Percentiles rank a stretch among this genome's conserved stretches.
Evolutionary conservation across 2,113 vertebrate genomes (phyloP).

Genomic region (Oncorhynchus tshawytscha): DNA sequence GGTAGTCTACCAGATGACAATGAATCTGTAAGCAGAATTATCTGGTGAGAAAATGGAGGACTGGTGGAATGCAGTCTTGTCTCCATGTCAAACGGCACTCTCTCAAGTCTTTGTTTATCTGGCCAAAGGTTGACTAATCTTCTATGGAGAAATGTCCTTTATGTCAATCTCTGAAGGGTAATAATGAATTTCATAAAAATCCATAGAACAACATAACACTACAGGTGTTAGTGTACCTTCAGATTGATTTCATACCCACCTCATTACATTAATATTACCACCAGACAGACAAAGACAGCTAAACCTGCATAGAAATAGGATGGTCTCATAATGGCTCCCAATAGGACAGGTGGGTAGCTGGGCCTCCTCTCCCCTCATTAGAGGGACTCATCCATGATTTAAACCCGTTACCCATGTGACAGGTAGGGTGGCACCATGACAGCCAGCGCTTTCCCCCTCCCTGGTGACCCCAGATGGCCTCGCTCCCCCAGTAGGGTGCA

Average conservation of each 20-base stretch:
- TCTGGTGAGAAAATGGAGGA: conserved; percentile 57
- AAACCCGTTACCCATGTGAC: conserved; percentile 28
- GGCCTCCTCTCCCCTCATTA: background rate
- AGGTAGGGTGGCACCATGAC: conserved; percentile 56
- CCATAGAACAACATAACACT: background rate
- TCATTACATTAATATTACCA: conserved; percentile 40
- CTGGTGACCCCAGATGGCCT: conserved; percentile 58
- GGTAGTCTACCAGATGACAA: conserved; percentile 57
- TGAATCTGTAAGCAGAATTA: conserved; percentile 66
- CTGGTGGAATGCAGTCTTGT: conserved; percentile 52
- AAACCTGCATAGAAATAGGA: conserved; percentile 50
- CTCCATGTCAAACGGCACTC: conserved; percentile 24
- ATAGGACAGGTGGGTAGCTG: conserved; percentile 42
- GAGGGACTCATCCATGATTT: conserved; percentile 63
- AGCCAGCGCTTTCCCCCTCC: conserved; percentile 28
- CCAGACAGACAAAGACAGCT: conserved; percentile 46
- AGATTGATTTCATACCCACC: conserved; percentile 33
- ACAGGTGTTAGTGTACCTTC: conserved; percentile 14
- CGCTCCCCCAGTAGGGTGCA: conserved; percentile 48
- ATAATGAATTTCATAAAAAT: background rate
- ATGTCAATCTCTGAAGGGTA: background rate
- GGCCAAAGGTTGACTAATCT: conserved; percentile 19
- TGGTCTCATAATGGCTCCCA: conserved; percentile 52
- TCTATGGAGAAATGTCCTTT: background rate
- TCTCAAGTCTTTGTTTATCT: conserved; percentile 45